Percentiles rank a stretch among this genome's conserved stretches.
These are phyloP conservation scores for Sturmia bella DNA, from an alignment of 2,888 invertebrate species.

Conservation along the genomic window DNA sequence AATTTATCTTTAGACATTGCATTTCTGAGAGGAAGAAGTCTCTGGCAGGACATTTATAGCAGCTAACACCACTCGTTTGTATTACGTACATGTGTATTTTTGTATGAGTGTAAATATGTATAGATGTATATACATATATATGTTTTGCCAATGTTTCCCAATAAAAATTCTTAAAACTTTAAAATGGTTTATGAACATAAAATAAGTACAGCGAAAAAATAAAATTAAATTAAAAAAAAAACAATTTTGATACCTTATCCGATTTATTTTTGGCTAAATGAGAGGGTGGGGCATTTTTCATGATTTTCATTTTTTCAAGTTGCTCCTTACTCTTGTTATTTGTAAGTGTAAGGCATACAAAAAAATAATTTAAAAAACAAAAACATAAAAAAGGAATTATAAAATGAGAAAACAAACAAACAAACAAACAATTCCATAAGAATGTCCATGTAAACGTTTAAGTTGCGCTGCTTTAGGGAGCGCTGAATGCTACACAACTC, in stretches of 20 bases:
- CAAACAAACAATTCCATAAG: constrained; percentile 21
- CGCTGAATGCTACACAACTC: too few species aligned
- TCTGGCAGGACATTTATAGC: too few species aligned
- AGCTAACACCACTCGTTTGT: too few species aligned
- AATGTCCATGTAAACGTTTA: too few species aligned
- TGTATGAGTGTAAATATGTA: too few species aligned
- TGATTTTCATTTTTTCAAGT: constrained; percentile 87
- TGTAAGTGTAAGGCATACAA: constrained; percentile 52
- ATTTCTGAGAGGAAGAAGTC: too few species aligned
- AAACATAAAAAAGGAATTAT: constrained; percentile 43
- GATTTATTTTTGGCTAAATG: constrained; percentile 92
- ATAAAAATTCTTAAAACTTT: constrained; percentile 16
- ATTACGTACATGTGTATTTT: too few species aligned
- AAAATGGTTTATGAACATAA: constrained; percentile 5
- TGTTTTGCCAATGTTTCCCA: not conserved
- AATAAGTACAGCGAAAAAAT: constrained; percentile 44
- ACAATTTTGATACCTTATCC: constrained; percentile 86
- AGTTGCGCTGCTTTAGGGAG: too few species aligned
- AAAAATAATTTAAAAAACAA: constrained; percentile 49
- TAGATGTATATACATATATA: too few species aligned
- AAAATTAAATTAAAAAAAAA: constrained; percentile 31
- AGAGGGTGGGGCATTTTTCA: constrained; percentile 93
- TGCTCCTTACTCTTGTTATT: constrained; percentile 84
- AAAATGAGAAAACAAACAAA: constrained; percentile 48
- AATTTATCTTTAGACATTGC: too few species aligned